These are phyloP conservation scores for Drosophila nebulosa DNA, from an alignment of 1,140 invertebrate genomes.

Conservation along the genomic window DNA sequence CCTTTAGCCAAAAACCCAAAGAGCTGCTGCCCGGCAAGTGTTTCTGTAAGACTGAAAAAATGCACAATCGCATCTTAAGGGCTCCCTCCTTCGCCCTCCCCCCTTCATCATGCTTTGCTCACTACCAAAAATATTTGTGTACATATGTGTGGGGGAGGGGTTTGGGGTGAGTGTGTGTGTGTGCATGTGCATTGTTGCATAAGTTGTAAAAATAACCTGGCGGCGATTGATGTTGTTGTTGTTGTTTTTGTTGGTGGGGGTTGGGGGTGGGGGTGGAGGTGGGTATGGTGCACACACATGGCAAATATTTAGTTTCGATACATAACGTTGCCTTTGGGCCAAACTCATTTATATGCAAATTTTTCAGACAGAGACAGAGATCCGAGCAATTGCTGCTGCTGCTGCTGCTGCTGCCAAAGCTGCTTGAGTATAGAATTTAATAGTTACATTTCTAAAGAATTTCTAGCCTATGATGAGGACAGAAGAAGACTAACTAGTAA, in stretches of 20 bases:
- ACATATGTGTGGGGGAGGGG: constrained; percentile 28
- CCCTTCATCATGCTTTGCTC: no score
- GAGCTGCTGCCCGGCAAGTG: background rate
- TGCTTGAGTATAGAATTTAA: constrained; percentile 71
- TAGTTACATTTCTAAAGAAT: constrained; percentile 11
- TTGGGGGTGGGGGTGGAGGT: background rate
- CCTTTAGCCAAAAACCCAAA: background rate
- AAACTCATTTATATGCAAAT: constrained; percentile 79
- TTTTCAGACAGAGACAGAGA: constrained; percentile 43
- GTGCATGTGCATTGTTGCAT: constrained; percentile 69
- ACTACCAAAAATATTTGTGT: constrained; percentile 62
- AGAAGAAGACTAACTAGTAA: background rate
- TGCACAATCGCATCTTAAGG: constrained; percentile 11
- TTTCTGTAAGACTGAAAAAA: background rate
- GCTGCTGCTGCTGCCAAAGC: constrained; percentile 18
- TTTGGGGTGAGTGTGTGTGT: background rate
- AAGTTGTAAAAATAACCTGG: constrained; percentile 76
- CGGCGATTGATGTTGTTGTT: background rate
- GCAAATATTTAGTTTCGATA: constrained; percentile 77
- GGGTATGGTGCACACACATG: constrained; percentile 45
- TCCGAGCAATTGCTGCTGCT: background rate
- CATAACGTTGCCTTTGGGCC: constrained; percentile 73
- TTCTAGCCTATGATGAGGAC: background rate
- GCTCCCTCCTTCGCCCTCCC: no score
- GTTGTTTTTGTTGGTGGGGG: constrained; percentile 4